Evolutionary conservation across 2,113 vertebrate genomes (phyloP).

Genomic region (Protomyctophum bolini): DNA sequence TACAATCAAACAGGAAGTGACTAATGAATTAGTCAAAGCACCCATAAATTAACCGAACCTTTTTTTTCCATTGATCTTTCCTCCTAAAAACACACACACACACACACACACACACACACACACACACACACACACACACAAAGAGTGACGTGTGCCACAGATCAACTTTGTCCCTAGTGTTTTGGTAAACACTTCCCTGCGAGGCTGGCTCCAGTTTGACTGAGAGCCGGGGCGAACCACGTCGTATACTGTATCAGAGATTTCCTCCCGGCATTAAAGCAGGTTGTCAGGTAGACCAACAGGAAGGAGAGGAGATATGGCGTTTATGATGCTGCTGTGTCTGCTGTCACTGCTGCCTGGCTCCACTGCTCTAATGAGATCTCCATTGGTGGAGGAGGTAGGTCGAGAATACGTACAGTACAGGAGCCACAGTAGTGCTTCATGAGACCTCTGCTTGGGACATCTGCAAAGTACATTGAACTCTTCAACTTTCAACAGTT

Average conservation of each 20-base stretch:
- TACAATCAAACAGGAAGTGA: background rate
- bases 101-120: no score
- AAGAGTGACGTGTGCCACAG: constrained; percentile 29
- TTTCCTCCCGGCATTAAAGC: constrained; percentile 15
- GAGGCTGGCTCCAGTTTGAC: constrained; percentile 22
- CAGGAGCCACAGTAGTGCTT: constrained; percentile 19
- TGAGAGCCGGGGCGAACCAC: constrained; percentile 31
- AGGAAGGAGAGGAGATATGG: constrained; percentile 61
- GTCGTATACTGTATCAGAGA: constrained; percentile 1
- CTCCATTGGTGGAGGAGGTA: constrained; percentile 70
- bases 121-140: no score
- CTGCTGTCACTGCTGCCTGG: constrained; percentile 60
- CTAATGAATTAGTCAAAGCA: constrained; percentile 4
- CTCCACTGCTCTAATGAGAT: constrained; percentile 54
- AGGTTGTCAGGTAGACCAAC: constrained; percentile 41
- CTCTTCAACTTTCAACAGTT: constrained; percentile 67
- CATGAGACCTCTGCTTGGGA: constrained; percentile 41
- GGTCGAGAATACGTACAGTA: constrained; percentile 51
- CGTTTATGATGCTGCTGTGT: constrained; percentile 54
- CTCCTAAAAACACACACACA: background rate
- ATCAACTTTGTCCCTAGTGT: constrained; percentile 66
- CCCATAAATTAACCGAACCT: constrained; percentile 14
- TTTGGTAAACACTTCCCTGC: constrained; percentile 53
- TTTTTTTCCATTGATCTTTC: constrained; percentile 27
- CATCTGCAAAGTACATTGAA: constrained; percentile 74